Percentiles rank a stretch among this genome's conserved stretches.
Evolutionary conservation across 2,888 invertebrate genomes (phyloP).

Genomic region (Nysson spinosus): DNA sequence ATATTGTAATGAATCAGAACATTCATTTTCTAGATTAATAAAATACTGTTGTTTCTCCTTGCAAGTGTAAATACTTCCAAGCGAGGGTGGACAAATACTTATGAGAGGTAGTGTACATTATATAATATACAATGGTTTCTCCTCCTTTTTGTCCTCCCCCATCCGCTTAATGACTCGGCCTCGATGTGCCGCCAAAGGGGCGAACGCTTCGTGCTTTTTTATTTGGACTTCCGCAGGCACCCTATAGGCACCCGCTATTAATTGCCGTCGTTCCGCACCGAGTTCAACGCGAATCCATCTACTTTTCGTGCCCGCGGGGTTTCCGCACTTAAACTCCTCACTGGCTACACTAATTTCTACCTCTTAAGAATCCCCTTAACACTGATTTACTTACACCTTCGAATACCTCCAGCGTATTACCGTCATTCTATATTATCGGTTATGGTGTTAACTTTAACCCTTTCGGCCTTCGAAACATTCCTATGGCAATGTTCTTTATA

Average conservation of each 20-base stretch:
- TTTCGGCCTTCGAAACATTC: too few species aligned
- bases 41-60: too few species aligned
- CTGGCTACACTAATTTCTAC: slow-evolving; percentile 51
- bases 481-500: too few species aligned
- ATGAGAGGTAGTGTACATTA: too few species aligned
- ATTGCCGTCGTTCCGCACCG: slow-evolving; percentile 74
- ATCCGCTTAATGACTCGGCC: slow-evolving; percentile 70
- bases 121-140: slow-evolving; percentile 68
- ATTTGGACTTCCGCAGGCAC: slow-evolving; percentile 75
- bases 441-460: too few species aligned
- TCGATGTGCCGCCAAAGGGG: slow-evolving; percentile 72
- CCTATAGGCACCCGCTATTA: slow-evolving; percentile 74
- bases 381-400: too few species aligned
- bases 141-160: slow-evolving; percentile 20
- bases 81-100: too few species aligned
- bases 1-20: too few species aligned
- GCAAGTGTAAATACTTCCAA: too few species aligned
- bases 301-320: slow-evolving; percentile 54
- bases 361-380: background rate
- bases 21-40: too few species aligned
- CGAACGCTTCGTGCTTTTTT: slow-evolving; percentile 70
- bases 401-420: too few species aligned
- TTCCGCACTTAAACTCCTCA: slow-evolving; percentile 54
- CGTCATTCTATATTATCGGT: too few species aligned
- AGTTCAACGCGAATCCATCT: slow-evolving; percentile 73